These are phyloP conservation scores for Lasius platythorax DNA, from an alignment of 2,888 invertebrate species.

Conservation along the genomic window DNA sequence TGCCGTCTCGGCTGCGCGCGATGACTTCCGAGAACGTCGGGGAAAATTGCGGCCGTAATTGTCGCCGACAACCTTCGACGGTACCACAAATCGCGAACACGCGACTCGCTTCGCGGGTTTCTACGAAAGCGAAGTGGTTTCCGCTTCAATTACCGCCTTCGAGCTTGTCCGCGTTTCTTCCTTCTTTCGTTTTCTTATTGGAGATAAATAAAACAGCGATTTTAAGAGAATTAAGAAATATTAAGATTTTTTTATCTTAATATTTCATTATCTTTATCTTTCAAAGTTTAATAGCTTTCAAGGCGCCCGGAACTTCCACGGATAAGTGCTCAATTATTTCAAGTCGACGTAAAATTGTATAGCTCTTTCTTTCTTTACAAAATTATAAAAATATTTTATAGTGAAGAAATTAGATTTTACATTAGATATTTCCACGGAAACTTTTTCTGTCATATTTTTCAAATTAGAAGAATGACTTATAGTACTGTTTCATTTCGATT, in stretches of 20 bases:
- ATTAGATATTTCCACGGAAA: neutral
- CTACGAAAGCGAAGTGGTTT: conserved; percentile 41
- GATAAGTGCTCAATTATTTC: neutral
- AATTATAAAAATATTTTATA: neutral
- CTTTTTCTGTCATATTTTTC: neutral
- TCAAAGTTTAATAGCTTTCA: neutral
- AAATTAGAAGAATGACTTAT: neutral
- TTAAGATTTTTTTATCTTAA: no score
- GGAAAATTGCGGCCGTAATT: conserved; percentile 40
- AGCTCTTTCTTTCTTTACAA: neutral
- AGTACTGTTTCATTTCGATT: neutral
- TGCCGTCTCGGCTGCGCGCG: neutral
- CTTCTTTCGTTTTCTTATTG: neutral
- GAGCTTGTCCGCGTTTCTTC: neutral
- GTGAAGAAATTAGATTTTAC: neutral
- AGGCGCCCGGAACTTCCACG: neutral
- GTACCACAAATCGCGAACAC: conserved; percentile 52
- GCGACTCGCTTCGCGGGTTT: conserved; percentile 40
- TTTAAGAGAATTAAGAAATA: neutral
- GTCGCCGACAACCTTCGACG: conserved; percentile 18
- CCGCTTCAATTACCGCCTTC: conserved; percentile 43
- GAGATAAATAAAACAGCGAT: neutral
- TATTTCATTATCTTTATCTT: no score
- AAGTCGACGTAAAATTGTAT: neutral
- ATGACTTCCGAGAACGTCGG: conserved; percentile 22